These are phyloP conservation scores for Glyphotaelius pellucidus DNA, from an alignment of 2,888 invertebrate species.

Conservation along the genomic window DNA sequence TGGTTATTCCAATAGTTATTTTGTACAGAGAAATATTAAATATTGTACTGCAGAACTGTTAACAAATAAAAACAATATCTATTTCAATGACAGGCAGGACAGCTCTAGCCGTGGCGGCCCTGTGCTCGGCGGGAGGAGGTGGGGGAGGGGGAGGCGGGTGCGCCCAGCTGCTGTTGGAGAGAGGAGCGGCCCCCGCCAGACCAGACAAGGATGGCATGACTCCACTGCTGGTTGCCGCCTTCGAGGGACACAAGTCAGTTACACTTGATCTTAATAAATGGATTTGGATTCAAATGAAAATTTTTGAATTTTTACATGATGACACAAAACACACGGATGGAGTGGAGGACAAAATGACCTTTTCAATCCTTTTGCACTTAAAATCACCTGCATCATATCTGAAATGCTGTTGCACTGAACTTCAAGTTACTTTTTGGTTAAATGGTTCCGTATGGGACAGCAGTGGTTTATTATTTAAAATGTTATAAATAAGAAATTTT, in stretches of 20 bases:
- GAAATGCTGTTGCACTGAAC: too few relatives aligned
- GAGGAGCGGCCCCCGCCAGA: constrained; percentile 89
- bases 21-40: too few relatives aligned
- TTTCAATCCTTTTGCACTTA: background rate
- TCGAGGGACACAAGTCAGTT: constrained; percentile 89
- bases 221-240: constrained; percentile 91
- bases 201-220: constrained; percentile 93
- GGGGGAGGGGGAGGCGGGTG: constrained; percentile 70
- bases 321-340: too few relatives aligned
- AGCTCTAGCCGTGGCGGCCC: constrained; percentile 90
- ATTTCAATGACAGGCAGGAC: constrained; percentile 79
- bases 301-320: too few relatives aligned
- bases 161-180: constrained; percentile 80
- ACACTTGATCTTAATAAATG: background rate
- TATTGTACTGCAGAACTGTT: too few relatives aligned
- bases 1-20: too few relatives aligned
- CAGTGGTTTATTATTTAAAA: too few relatives aligned
- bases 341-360: background rate
- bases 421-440: too few relatives aligned
- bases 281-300: background rate
- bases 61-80: too few relatives aligned
- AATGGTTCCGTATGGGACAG: too few relatives aligned
- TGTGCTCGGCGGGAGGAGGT: constrained; percentile 86
- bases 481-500: too few relatives aligned
- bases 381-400: too few relatives aligned